These are phyloP conservation scores for Malurus melanocephalus DNA, from an alignment of 2,113 vertebrate species.

Conservation along the genomic window DNA sequence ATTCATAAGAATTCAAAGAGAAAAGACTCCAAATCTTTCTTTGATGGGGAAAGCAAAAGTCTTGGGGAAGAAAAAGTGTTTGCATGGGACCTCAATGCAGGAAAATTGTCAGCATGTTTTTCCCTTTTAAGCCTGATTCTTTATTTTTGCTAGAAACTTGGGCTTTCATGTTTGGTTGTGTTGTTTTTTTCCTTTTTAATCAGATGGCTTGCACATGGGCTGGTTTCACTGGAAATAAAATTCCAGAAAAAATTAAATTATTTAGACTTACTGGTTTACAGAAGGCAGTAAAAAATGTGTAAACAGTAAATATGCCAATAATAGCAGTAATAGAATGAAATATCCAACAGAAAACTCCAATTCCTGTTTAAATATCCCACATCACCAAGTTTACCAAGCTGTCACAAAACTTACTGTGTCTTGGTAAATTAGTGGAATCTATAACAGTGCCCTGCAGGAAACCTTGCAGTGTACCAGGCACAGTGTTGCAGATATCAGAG, in stretches of 20 bases:
- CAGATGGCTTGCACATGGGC: not conserved
- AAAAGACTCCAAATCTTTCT: not conserved
- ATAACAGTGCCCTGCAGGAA: not conserved
- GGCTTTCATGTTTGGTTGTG: accelerated
- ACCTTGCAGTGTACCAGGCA: not conserved
- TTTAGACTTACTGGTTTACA: not conserved
- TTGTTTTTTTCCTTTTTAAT: not conserved
- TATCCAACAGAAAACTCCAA: not conserved
- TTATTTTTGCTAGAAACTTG: not conserved
- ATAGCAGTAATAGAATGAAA: not conserved
- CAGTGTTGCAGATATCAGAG: not conserved
- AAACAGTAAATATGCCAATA: not conserved
- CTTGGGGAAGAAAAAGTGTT: not conserved
- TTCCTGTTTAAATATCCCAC: not conserved
- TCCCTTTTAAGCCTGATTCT: not conserved
- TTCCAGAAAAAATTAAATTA: not conserved
- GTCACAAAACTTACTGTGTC: not conserved
- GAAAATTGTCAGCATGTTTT: not conserved
- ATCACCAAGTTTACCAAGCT: not conserved
- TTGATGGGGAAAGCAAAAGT: not conserved
- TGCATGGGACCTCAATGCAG: not conserved
- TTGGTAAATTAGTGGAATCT: not conserved
- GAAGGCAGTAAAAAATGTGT: not conserved
- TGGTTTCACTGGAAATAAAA: not conserved
- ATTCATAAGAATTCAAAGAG: not conserved